Evolutionary conservation across 2,113 vertebrate species (phyloP).

Genomic region (Abramis brama): DNA sequence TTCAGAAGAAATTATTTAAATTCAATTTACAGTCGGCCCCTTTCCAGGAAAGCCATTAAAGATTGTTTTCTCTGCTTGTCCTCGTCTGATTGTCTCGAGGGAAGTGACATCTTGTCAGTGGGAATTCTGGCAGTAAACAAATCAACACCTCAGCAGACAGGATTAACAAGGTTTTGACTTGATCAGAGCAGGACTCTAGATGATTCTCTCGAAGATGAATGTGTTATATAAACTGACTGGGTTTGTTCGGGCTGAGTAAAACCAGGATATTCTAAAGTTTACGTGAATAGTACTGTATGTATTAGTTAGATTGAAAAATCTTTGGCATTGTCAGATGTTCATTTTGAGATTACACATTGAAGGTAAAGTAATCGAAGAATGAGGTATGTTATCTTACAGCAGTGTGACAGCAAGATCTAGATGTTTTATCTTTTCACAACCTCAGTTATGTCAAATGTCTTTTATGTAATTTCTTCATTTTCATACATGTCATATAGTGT

Average conservation of each 20-base stretch:
- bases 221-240: not conserved
- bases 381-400: not conserved
- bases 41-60: slow-evolving; percentile 46
- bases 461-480: not conserved
- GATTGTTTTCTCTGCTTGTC: slow-evolving; percentile 27
- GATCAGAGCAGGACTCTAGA: slow-evolving; percentile 40
- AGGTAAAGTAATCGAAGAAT: not conserved
- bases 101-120: slow-evolving; percentile 38
- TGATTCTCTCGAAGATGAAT: slow-evolving; percentile 12
- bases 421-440: not conserved
- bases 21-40: slow-evolving; percentile 30
- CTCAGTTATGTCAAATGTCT: not conserved
- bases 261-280: not conserved
- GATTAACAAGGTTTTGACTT: slow-evolving; percentile 49
- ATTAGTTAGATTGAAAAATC: not conserved
- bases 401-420: not conserved
- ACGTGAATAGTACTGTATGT: not conserved
- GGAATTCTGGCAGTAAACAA: slow-evolving; percentile 50
- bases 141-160: slow-evolving; percentile 39
- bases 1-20: slow-evolving; percentile 46
- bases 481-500: not conserved
- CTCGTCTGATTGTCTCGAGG: slow-evolving; percentile 24
- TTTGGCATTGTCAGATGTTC: not conserved
- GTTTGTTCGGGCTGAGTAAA: not conserved
- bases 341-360: not conserved